Base-by-base conservation (phyloP, 1,140 invertebrate species). In the Neotoxoptera formosana region DNA sequence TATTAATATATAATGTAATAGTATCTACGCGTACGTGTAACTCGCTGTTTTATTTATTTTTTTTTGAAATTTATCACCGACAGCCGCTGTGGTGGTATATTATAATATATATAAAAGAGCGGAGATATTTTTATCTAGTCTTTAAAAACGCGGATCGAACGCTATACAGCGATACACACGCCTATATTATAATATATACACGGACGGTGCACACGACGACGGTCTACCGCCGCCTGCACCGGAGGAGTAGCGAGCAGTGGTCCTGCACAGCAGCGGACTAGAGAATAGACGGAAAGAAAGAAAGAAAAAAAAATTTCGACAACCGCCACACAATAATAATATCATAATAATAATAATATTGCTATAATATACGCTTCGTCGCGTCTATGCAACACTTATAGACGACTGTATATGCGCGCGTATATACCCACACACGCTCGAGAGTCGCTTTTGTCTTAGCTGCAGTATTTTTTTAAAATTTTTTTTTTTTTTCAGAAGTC, bases 21-120 rank as follows among this genome's bases (percentile, higher is more conserved):
- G 9, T 14, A n/a, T n/a, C n/a, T n/a, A n/a, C n/a, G n/a, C 11
- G 60, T 67, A n/a, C 11, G 20, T 88, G 17, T 88, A 41, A 41
- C 41, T 41, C 41, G 41, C 41, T 4, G 45, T 48, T 30, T 45
- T 67, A 30, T 14, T 67, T n/a, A n/a, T n/a, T 20, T 41, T 60
- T 90, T 67, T 67, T 45, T 45, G 20, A 45, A 90, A 90, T 90
- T 90, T 90, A 90, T 90, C 30, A 9, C 89, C 36, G 89, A 47
- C 89, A 47, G 89, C 11, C 89, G 89, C 25, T 8, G 51, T 7
- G 51, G 11, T n/a, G 30, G 25, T 60, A 9, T n/a, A n/a, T 34
- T 7, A 20, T 20, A 76, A 67, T 14, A 25, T 30, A n/a, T 34
- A 53, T 53, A 21, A 20, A 7, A 23, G 30, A 11, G 6, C 14